Base-by-base conservation (phyloP, 2,113 vertebrate genomes). In the Pachypanchax playfairii region DNA sequence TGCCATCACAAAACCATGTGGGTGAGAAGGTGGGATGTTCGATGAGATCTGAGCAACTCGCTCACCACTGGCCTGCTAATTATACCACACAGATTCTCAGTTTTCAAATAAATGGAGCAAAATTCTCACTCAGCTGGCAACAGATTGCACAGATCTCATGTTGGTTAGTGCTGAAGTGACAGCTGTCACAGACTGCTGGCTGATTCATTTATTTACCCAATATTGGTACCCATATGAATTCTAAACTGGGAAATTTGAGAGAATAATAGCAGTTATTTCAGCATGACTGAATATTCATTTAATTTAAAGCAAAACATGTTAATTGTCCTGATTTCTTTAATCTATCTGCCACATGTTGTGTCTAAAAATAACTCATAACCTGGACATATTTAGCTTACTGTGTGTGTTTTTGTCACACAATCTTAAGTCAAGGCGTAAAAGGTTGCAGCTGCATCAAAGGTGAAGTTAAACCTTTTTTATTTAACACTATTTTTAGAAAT, bases 401-500 rank as follows among this genome's bases (percentile, higher is more conserved):
- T 15, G 12, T 24, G 5, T 5, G 57, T 62, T 39, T 49, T 63
- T 53, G 53, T 60, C 44, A 41, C n/a, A 4, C 14, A 59, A 48
- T 33, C 46, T 41, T 38, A 29, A 50, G 35, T 51, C 48, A 41
- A 12, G 47, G 15, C 25, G 14, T 41, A 49, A 4, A 4, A 14
- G n/a, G 36, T 35, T 52, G 20, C 18, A 48, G 17, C 42, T 21
- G 22, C 26, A 12, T 39, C 18, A 65, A 21, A 31, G 11, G 7
- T 64, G 25, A 49, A 60, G 26, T 20, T 56, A 48, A 47, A 62
- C 35, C n/a, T n/a, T 47, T n/a, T 17, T 29, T 66, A n/a, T 50
- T 60, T n/a, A n/a, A n/a, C n/a, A 11, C 64, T 44, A 70, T 75
- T 76, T 56, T 53, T 70, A 60, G 54, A 67, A 57, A 26, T 26